Evolutionary conservation across 2,113 vertebrate species (phyloP), one percentile per base, ranked within the genome.

Genomic region (Scalopus aquaticus): DNA sequence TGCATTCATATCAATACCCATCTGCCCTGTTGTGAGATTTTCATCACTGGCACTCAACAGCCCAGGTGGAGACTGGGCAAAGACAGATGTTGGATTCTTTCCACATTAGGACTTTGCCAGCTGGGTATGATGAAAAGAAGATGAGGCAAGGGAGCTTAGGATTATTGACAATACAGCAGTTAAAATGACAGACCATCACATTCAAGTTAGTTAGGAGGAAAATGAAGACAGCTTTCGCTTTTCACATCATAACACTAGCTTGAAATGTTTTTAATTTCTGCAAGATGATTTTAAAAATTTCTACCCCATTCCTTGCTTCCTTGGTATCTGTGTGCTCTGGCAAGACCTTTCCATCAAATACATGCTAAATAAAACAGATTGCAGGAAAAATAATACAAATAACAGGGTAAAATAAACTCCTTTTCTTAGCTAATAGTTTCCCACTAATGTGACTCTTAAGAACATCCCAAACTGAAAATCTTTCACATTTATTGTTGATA

Each of bases 71-170:
- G 49, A 67, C 84, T 42, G 37, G 94, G 65, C 44, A 95, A 60
- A 90, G 95, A 87, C 94, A 96, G 90, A 90, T 96, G 76, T 80
- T 88, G 72, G 91, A 96, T 87, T 96, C 76, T 79, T 87, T 80
- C 17, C 35, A 54, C 58, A 17, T 70, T 87, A 94, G 82, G 54
- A 35, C 80, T 54, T 65, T 76, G 87, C 90, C 94, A 94, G 78
- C 87, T 84, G 44, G 58, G 4, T 64, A 44, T n/a, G 93, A 95
- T 93, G 84, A 95, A 90, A 94, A 89, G 69, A 88, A 88, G 89
- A 91, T 73, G 30, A 69, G 54, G 32, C 15, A 10, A 82, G 35
- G 51, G 37, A 89, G 91, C 56, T 51, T 44, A 62, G 91, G 60
- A 70, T 92, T 60, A 62, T 51, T 90, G 76, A 85, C 65, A 90